Evolutionary conservation across 2,797 vertebrate species (phyloP).

Genomic region (Amblyopsis hoosieri): DNA sequence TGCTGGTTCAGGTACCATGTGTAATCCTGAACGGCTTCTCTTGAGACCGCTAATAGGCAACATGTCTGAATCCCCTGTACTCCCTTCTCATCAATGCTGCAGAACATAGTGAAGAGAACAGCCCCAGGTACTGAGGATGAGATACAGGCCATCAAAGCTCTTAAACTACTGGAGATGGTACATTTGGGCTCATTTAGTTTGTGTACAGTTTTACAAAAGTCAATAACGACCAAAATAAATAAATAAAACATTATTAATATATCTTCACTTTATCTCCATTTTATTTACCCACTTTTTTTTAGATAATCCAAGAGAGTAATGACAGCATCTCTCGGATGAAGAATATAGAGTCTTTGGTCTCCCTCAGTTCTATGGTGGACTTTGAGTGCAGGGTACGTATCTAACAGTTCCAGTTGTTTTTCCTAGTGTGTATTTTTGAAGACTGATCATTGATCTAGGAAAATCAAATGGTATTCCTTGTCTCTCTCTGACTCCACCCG

Average conservation of each 20-base stretch:
- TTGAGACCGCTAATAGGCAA: neutral
- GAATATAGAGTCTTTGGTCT: constrained; percentile 92
- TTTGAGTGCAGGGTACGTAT: constrained; percentile 92
- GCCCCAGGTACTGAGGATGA: constrained; percentile 84
- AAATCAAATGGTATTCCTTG: neutral
- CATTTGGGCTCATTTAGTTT: neutral
- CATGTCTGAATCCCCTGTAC: constrained; percentile 1
- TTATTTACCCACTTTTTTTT: neutral
- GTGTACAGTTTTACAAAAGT: neutral
- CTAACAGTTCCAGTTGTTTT: too few relatives aligned
- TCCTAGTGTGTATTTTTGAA: neutral
- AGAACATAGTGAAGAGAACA: constrained; percentile 97
- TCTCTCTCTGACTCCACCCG: neutral
- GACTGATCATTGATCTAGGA: neutral
- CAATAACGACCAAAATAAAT: neutral
- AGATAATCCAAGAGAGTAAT: constrained; percentile 95
- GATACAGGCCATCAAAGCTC: constrained; percentile 86
- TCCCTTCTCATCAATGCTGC: constrained; percentile 30
- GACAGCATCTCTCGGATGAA: constrained; percentile 94
- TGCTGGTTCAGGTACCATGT: constrained; percentile 88
- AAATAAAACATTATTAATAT: too few relatives aligned
- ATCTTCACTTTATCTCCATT: neutral
- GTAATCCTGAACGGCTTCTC: constrained; percentile 12
- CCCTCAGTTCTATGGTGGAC: constrained; percentile 92
- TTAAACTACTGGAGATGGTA: constrained; percentile 89